phyloP scores from a whole-genome alignment of 2,888 invertebrate genomes.

The Micoletzkya japonica region DNA sequence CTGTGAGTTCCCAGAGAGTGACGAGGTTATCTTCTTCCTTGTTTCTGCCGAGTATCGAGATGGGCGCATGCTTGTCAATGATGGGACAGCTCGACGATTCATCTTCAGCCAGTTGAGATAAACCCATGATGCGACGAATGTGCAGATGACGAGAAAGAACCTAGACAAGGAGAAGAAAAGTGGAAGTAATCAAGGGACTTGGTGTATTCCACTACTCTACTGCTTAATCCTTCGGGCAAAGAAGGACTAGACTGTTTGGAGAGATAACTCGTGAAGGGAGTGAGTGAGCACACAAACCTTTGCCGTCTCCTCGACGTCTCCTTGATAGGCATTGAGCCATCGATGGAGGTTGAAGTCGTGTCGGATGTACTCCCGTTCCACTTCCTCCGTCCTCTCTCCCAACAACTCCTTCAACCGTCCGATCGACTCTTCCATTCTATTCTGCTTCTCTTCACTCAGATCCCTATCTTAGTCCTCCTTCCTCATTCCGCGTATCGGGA shows the following conservation, averaged over 20 bases:
- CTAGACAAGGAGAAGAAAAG: slow-evolving; percentile 29
- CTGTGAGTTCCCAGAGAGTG: slow-evolving; percentile 52
- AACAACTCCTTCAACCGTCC: not conserved
- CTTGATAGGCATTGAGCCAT: slow-evolving; percentile 56
- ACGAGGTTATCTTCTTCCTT: slow-evolving; percentile 43
- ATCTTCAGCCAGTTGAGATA: slow-evolving; percentile 36
- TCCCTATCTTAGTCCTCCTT: not conserved
- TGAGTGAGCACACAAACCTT: slow-evolving; percentile 38
- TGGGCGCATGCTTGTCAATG: slow-evolving; percentile 47
- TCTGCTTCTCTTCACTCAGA: not conserved
- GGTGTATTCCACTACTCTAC: not conserved
- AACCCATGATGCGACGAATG: slow-evolving; percentile 49
- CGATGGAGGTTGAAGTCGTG: slow-evolving; percentile 54
- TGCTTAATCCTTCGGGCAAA: not conserved
- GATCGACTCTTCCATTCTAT: too few species aligned
- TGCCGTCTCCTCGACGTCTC: slow-evolving; percentile 47
- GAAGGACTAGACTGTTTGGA: not conserved
- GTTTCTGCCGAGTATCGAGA: slow-evolving; percentile 52
- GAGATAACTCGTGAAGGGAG: not conserved
- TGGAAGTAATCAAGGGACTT: not conserved
- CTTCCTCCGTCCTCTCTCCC: not conserved
- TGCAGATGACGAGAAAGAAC: slow-evolving; percentile 53
- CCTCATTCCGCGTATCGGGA: too few species aligned
- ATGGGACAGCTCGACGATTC: slow-evolving; percentile 31
- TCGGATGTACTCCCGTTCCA: slow-evolving; percentile 10